Evolutionary conservation across 2,113 vertebrate species (phyloP).

Genomic region (Marcusenius ussheri): DNA sequence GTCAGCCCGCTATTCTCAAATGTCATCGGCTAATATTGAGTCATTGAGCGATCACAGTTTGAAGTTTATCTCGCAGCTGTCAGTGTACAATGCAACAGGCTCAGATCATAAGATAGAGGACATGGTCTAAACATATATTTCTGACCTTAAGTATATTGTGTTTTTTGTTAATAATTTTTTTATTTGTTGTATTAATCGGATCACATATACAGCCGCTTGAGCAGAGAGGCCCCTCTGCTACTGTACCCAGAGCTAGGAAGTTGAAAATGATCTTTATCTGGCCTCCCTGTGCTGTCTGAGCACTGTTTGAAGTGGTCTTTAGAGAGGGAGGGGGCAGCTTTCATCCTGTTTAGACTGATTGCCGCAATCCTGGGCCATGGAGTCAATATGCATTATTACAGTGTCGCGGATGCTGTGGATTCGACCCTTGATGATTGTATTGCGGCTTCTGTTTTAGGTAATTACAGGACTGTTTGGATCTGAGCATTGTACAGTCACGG

Average conservation of each 20-base stretch:
- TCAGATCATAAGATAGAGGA: neutral
- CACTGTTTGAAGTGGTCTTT: neutral
- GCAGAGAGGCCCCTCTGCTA: neutral
- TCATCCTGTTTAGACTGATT: slow-evolving; percentile 2
- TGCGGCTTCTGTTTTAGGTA: neutral
- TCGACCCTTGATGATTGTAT: neutral
- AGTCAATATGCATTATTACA: slow-evolving; percentile 21
- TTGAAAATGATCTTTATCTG: neutral
- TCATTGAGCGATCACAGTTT: neutral
- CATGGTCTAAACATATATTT: neutral
- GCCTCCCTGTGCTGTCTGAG: neutral
- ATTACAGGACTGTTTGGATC: neutral
- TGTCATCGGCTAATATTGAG: neutral
- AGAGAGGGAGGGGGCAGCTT: neutral
- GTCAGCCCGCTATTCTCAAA: neutral
- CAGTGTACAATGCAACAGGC: neutral
- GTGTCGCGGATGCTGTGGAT: neutral
- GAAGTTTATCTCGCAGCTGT: neutral
- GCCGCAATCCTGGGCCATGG: neutral
- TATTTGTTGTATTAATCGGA: neutral
- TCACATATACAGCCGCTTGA: neutral
- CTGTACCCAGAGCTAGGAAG: neutral
- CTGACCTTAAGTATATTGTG: neutral
- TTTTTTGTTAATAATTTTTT: neutral
- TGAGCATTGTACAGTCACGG: neutral